These are phyloP conservation scores for Xylota sylvarum DNA, from an alignment of 2,888 invertebrate genomes.

Conservation along the genomic window DNA sequence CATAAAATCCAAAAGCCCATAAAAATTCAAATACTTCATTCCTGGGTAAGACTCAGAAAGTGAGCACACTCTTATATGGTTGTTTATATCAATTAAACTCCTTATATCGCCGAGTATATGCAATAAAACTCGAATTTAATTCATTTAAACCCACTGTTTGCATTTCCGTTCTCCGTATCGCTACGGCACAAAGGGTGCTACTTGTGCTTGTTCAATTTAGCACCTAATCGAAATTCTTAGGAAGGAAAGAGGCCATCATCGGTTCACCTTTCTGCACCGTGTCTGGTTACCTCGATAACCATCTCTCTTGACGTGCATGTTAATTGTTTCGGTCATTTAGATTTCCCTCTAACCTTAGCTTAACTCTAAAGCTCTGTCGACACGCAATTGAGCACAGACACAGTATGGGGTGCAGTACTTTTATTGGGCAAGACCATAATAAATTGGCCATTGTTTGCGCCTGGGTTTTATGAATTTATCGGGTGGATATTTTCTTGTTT, in stretches of 20 bases:
- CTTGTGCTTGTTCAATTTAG: conserved; percentile 45
- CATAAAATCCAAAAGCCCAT: too few relatives aligned
- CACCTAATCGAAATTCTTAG: conserved; percentile 48
- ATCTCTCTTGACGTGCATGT: conserved; percentile 56
- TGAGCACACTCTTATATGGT: too few relatives aligned
- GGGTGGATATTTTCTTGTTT: conserved; percentile 30
- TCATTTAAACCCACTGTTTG: conserved; percentile 30
- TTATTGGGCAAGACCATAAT: conserved; percentile 48
- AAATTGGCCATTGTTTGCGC: conserved; percentile 65
- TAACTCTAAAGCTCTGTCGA: conserved; percentile 46
- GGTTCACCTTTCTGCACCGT: conserved; percentile 63
- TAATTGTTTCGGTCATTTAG: conserved; percentile 56
- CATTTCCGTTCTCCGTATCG: conserved; percentile 16
- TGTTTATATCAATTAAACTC: conserved; percentile 10
- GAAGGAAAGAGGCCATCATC: conserved; percentile 56
- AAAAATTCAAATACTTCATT: too few relatives aligned
- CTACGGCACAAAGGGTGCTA: not conserved
- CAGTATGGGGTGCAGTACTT: conserved; percentile 8
- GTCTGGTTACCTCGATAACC: conserved; percentile 46
- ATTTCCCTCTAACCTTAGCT: conserved; percentile 42
- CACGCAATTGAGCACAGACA: conserved; percentile 44
- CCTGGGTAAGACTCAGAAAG: too few relatives aligned
- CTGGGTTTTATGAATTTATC: conserved; percentile 38
- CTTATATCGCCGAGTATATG: conserved; percentile 3
- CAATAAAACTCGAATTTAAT: conserved; percentile 27